Percentiles rank a stretch among this genome's conserved stretches.
Evolutionary conservation across 1,140 invertebrate species (phyloP).

Genomic region (Plectrocnemia conspersa): DNA sequence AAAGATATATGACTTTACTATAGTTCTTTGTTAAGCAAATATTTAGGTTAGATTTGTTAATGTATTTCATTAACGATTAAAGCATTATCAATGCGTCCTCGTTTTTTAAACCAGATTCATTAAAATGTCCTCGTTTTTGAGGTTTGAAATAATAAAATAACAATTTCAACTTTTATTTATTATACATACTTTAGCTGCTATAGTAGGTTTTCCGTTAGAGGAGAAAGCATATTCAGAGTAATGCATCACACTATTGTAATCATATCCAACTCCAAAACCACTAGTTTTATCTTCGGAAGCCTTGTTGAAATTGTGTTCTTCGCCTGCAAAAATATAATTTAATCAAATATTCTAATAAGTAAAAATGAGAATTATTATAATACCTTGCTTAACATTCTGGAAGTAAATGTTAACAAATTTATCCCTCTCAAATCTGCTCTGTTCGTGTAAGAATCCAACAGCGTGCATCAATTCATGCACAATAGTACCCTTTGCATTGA

Average conservation of each 20-base stretch:
- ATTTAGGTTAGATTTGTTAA: too few species aligned
- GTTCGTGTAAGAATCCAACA: constrained; percentile 82
- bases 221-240: constrained; percentile 75
- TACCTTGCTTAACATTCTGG: constrained; percentile 66
- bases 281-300: constrained; percentile 51
- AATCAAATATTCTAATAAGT: neutral
- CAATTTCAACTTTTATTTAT: constrained; percentile 11
- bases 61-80: too few species aligned
- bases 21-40: too few species aligned
- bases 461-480: constrained; percentile 84
- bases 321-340: constrained; percentile 42
- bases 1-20: neutral
- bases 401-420: constrained; percentile 66
- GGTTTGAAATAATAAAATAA: too few species aligned
- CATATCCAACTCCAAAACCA: constrained; percentile 65
- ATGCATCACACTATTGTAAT: constrained; percentile 81
- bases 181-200: constrained; percentile 58
- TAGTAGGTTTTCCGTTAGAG: constrained; percentile 65
- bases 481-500: constrained; percentile 68
- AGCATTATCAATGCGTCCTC: too few species aligned
- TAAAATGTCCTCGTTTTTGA: too few species aligned
- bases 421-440: constrained; percentile 76
- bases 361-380: constrained; percentile 8
- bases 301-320: constrained; percentile 67
- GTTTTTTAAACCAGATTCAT: too few species aligned